Percentiles rank a stretch among this genome's conserved stretches.
phyloP scores from a whole-genome alignment of 2,113 vertebrate species.

The Tychaedon coryphoeus region DNA sequence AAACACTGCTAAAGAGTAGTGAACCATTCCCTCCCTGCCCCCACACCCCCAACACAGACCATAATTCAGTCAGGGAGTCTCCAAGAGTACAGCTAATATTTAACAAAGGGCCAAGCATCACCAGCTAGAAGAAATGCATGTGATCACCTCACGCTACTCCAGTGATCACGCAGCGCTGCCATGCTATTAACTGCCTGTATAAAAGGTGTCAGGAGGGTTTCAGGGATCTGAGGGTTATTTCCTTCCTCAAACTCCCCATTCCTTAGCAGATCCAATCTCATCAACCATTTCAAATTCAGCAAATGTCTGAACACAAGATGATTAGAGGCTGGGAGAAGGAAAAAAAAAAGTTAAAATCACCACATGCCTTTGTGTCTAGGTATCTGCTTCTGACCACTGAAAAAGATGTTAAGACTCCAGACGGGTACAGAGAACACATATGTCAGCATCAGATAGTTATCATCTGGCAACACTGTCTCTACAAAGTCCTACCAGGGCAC shows the following conservation, averaged over 20 bases:
- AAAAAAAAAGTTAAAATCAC: background rate
- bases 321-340: background rate
- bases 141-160: background rate
- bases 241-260: background rate
- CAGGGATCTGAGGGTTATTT: background rate
- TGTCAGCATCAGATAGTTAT: background rate
- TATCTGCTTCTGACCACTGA: background rate
- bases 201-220: background rate
- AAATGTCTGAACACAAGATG: background rate
- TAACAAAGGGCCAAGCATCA: conserved; percentile 49
- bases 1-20: background rate
- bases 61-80: conserved; percentile 11
- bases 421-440: background rate
- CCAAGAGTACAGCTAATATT: conserved; percentile 44
- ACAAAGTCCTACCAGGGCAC: background rate
- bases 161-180: background rate
- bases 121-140: background rate
- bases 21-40: background rate
- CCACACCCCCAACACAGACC: background rate
- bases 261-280: background rate
- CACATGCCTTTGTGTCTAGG: background rate
- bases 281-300: background rate
- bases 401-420: background rate
- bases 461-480: fast-evolving
- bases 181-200: background rate